A percentile compares a stretch with the other conserved stretches of the same genome.
These are phyloP conservation scores for Kuschelorhynchus macadamiae DNA, from an alignment of 2,888 invertebrate genomes.

Conservation along the genomic window DNA sequence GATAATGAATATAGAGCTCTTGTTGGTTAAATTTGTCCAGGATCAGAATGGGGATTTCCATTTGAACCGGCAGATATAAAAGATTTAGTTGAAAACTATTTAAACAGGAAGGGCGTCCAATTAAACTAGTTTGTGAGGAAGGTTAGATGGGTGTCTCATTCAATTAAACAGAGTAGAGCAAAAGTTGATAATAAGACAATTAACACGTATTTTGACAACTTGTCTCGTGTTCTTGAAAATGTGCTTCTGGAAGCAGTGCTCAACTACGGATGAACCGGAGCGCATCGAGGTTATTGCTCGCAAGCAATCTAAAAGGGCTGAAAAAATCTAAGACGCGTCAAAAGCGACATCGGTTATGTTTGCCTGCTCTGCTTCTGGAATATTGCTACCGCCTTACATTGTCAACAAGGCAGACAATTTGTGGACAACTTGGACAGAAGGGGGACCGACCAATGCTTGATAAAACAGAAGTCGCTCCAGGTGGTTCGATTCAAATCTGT, in stretches of 20 bases:
- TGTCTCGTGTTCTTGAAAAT: too few species aligned
- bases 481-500: too few species aligned
- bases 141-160: neutral
- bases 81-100: too few species aligned
- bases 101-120: too few species aligned
- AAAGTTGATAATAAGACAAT: too few species aligned
- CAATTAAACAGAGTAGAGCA: neutral
- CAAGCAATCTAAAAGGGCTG: too few species aligned
- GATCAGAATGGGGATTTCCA: too few species aligned
- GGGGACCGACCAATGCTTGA: too few species aligned
- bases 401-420: conserved; percentile 2
- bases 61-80: too few species aligned
- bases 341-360: neutral
- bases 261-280: neutral
- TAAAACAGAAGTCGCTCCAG: too few species aligned
- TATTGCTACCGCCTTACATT: conserved; percentile 1
- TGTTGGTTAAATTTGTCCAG: neutral
- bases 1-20: neutral
- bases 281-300: neutral
- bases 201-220: too few species aligned
- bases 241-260: neutral
- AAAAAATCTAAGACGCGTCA: neutral
- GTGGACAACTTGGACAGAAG: neutral
- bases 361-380: neutral
- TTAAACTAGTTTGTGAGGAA: too few species aligned